phyloP scores from a whole-genome alignment of 1,140 invertebrate genomes.

The Heliothis subflexa region DNA sequence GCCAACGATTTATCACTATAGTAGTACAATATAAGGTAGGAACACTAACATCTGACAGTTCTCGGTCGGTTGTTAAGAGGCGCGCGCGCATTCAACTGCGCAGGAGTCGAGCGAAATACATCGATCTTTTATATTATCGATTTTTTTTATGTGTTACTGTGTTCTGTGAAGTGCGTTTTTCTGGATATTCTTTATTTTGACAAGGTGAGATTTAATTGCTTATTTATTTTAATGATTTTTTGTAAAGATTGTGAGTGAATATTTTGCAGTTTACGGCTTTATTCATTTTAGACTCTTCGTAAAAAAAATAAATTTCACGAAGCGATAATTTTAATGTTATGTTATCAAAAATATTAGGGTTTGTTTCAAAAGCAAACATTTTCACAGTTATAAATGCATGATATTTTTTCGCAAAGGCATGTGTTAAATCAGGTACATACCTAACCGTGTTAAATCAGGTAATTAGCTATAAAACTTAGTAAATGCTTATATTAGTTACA shows the following conservation, averaged over 20 bases:
- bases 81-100: slow-evolving; percentile 8
- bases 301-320: too few relatives aligned
- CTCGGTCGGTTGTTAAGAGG: not conserved
- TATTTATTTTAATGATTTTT: not conserved
- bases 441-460: too few relatives aligned
- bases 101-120: slow-evolving; percentile 27
- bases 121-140: slow-evolving; percentile 3
- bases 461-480: too few relatives aligned
- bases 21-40: not conserved
- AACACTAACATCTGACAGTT: not conserved
- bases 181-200: not conserved
- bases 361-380: too few relatives aligned
- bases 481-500: too few relatives aligned
- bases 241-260: not conserved
- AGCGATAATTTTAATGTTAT: too few relatives aligned
- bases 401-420: too few relatives aligned
- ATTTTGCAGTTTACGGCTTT: not conserved
- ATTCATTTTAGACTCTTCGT: too few relatives aligned
- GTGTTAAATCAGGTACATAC: too few relatives aligned
- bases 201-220: slow-evolving; percentile 24
- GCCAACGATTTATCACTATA: not conserved
- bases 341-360: too few relatives aligned
- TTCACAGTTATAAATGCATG: too few relatives aligned
- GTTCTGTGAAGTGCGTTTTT: slow-evolving; percentile 19
- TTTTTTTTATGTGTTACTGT: slow-evolving; percentile 7